phyloP scores from a whole-genome alignment of 2,797 vertebrate species.

The Agapornis canus region DNA sequence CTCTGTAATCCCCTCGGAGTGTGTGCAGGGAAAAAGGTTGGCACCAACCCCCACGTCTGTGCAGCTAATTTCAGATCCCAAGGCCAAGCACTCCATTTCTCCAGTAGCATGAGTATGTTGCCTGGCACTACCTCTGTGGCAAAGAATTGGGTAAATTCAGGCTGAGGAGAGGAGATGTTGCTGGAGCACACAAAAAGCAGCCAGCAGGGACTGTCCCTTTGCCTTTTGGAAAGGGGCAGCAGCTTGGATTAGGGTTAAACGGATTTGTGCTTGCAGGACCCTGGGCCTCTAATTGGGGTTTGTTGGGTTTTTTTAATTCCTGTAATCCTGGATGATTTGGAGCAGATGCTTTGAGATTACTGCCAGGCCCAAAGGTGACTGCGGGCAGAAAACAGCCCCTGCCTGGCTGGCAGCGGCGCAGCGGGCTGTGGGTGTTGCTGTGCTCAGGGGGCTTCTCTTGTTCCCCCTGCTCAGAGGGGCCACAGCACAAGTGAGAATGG shows the following conservation, averaged over 20 bases:
- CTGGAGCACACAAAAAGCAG: background rate
- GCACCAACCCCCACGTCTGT: accelerated
- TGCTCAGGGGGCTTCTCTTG: accelerated
- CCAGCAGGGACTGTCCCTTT: background rate
- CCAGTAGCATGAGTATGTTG: accelerated
- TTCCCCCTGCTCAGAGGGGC: background rate
- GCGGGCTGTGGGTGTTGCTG: background rate
- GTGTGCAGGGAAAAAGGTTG: background rate
- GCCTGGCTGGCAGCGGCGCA: background rate
- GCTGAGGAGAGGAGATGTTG: background rate
- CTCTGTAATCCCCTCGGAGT: background rate
- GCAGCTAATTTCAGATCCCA: background rate
- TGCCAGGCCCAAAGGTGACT: constrained; percentile 72
- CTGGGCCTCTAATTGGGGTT: constrained; percentile 69
- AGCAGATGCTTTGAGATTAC: constrained; percentile 76
- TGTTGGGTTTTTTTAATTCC: constrained; percentile 58
- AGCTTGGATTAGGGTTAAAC: constrained; percentile 75
- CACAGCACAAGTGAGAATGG: accelerated
- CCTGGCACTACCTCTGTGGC: background rate
- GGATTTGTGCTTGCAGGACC: constrained; percentile 74
- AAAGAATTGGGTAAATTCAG: background rate
- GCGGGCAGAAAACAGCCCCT: constrained; percentile 60
- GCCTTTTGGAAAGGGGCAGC: constrained; percentile 56
- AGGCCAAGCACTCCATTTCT: background rate
- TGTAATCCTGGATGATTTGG: constrained; percentile 78